Percentiles rank a stretch among this genome's conserved stretches.
Evolutionary conservation across 2,113 vertebrate genomes (phyloP).

Genomic region (Machaerirhynchus nigripectus): DNA sequence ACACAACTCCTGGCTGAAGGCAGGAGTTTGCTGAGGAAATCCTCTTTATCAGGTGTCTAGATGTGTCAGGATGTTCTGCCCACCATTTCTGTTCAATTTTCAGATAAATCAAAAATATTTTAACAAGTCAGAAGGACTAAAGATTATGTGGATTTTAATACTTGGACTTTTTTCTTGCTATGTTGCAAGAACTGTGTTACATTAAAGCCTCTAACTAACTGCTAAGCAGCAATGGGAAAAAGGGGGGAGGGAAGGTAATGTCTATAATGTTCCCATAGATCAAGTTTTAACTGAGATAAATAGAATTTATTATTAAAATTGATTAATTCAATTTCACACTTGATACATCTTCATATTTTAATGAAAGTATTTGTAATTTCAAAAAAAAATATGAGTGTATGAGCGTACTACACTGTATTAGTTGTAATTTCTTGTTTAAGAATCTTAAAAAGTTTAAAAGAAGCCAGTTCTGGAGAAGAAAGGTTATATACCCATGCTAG

Average conservation of each 20-base stretch:
- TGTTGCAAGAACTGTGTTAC: neutral
- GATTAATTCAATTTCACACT: slow-evolving; percentile 26
- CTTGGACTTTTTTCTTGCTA: neutral
- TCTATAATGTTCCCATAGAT: neutral
- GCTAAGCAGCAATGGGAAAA: neutral
- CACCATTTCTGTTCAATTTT: neutral
- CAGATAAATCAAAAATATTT: neutral
- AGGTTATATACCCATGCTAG: neutral
- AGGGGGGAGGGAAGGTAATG: neutral
- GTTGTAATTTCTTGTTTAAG: neutral
- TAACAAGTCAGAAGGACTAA: neutral
- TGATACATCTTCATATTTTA: slow-evolving; percentile 10
- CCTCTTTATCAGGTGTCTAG: neutral
- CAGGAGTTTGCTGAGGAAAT: neutral
- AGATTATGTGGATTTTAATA: neutral
- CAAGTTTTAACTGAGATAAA: slow-evolving; percentile 8
- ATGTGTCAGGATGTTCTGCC: neutral
- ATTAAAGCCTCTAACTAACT: slow-evolving; percentile 1
- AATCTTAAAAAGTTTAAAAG: neutral
- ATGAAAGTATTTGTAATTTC: neutral
- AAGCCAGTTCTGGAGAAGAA: neutral
- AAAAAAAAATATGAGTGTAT: neutral
- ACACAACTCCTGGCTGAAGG: neutral
- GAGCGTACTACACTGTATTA: neutral
- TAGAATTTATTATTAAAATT: slow-evolving; percentile 38